phyloP scores from a whole-genome alignment of 2,113 vertebrate genomes.

The Cettia cetti region DNA sequence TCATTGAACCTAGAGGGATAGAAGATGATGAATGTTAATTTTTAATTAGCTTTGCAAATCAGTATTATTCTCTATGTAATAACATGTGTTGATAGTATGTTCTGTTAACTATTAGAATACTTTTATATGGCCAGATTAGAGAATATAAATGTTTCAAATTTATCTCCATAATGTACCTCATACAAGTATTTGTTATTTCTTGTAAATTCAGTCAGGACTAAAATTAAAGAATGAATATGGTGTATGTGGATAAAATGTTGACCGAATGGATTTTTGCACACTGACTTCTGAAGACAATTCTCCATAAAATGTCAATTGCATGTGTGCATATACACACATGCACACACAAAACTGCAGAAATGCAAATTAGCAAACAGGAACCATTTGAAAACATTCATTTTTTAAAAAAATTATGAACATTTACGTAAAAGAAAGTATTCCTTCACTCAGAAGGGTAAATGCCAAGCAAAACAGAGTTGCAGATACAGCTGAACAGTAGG shows the following conservation, averaged over 20 bases:
- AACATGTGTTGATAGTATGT: background rate
- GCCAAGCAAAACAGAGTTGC: background rate
- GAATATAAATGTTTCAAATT: background rate
- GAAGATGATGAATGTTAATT: constrained; percentile 55
- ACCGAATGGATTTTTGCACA: background rate
- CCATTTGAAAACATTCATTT: background rate
- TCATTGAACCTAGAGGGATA: constrained; percentile 91
- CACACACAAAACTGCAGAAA: background rate
- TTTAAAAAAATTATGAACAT: accelerated
- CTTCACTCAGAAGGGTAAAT: background rate
- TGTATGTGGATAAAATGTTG: background rate
- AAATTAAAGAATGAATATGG: background rate
- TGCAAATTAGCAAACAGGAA: background rate
- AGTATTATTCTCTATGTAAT: background rate
- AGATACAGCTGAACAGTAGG: background rate
- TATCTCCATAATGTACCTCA: background rate
- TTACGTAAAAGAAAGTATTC: background rate
- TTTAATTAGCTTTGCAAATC: constrained; percentile 48
- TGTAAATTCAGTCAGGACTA: background rate
- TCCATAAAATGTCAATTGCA: background rate
- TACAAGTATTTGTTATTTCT: background rate
- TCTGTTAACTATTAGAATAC: background rate
- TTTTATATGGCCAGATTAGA: background rate
- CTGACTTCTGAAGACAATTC: background rate
- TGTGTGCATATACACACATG: accelerated